Conservation (phyloP, 2,113 vertebrate genomes). For the Camelus bactrianus region DNA sequence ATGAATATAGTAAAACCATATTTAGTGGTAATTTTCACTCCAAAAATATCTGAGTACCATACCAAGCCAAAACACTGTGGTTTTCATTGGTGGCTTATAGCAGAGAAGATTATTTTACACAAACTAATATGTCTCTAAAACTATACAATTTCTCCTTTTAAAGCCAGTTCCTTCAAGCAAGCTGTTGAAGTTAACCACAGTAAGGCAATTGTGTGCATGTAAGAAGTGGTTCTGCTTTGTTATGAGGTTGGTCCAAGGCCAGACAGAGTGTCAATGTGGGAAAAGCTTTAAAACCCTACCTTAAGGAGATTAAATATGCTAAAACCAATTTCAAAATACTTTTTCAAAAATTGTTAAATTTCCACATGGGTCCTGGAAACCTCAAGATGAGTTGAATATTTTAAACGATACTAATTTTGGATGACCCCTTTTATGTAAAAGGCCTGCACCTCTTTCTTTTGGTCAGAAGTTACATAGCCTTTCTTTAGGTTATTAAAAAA, state of each 20-base stretch:
- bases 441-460: constrained; percentile 42
- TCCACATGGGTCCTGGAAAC: constrained; percentile 71
- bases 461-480: constrained; percentile 59
- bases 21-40: constrained; percentile 16
- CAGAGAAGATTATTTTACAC: constrained; percentile 70
- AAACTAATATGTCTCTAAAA: constrained; percentile 63
- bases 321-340: constrained; percentile 48
- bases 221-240: constrained; percentile 75
- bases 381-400: constrained; percentile 50
- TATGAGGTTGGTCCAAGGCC: constrained; percentile 82
- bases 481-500: constrained; percentile 72
- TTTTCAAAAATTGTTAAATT: constrained; percentile 60
- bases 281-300: constrained; percentile 69
- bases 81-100: constrained; percentile 33
- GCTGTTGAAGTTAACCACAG: constrained; percentile 60
- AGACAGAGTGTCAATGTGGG: constrained; percentile 62
- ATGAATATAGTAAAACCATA: background rate
- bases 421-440: constrained; percentile 59
- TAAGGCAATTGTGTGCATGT: constrained; percentile 35
- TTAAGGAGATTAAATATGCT: constrained; percentile 54
- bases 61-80: constrained; percentile 38
- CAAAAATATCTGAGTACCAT: constrained; percentile 69
- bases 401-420: constrained; percentile 46
- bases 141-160: background rate
- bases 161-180: constrained; percentile 10